A percentile compares a stretch with the other conserved stretches of the same genome.
These are phyloP conservation scores for Ophiodon elongatus DNA, from an alignment of 2,113 vertebrate genomes.

Conservation along the genomic window DNA sequence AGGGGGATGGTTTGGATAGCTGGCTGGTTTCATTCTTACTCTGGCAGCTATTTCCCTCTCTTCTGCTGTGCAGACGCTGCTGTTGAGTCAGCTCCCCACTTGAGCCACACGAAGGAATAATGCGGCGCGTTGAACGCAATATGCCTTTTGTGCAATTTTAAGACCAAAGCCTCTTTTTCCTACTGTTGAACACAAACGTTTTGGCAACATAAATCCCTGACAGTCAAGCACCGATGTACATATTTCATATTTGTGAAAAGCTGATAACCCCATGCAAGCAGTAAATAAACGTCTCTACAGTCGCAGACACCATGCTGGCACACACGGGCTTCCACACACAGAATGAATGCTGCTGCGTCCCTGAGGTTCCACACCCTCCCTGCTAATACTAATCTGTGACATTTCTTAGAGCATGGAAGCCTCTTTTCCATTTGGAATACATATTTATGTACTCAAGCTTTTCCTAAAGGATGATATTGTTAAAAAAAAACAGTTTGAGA, in stretches of 20 bases:
- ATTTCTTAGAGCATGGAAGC: slow-evolving; percentile 35
- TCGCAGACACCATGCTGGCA: background rate
- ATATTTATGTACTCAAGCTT: background rate
- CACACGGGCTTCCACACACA: slow-evolving; percentile 1
- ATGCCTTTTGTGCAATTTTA: slow-evolving; percentile 13
- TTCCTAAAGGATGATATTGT: slow-evolving; percentile 7
- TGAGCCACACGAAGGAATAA: slow-evolving; percentile 15
- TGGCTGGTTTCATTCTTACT: slow-evolving; percentile 20
- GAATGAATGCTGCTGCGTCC: slow-evolving; percentile 1
- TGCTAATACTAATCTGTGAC: slow-evolving; percentile 34
- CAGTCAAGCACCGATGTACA: background rate
- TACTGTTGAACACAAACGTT: slow-evolving; percentile 7
- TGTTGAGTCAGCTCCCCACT: slow-evolving; percentile 31
- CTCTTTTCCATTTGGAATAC: slow-evolving; percentile 15
- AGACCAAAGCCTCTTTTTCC: background rate
- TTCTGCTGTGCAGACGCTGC: slow-evolving; percentile 8
- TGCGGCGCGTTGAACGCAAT: slow-evolving; percentile 23
- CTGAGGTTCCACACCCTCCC: slow-evolving; percentile 23
- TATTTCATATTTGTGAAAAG: background rate
- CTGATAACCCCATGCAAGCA: background rate
- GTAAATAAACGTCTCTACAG: slow-evolving; percentile 13
- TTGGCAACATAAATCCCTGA: slow-evolving; percentile 1
- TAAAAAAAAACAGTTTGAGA: background rate
- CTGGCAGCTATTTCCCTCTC: slow-evolving; percentile 18
- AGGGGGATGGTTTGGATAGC: slow-evolving; percentile 3